These are phyloP conservation scores for Petrocephalus sullivani DNA, from an alignment of 2,797 vertebrate genomes.

Conservation along the genomic window DNA sequence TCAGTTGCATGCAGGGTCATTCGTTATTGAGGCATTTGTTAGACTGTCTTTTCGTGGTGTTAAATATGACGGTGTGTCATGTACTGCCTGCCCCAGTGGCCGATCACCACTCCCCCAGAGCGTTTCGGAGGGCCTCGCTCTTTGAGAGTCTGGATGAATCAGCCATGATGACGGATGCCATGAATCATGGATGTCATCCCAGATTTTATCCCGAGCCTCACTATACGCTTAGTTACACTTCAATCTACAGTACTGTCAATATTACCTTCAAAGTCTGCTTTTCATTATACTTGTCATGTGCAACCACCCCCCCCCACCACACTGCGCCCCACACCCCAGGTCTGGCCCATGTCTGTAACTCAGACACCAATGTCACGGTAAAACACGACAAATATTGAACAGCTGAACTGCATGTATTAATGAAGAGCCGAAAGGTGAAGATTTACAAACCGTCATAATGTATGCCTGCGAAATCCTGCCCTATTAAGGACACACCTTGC, in stretches of 20 bases:
- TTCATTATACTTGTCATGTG: slow-evolving; percentile 26
- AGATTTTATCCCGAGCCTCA: slow-evolving; percentile 34
- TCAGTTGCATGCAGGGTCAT: not conserved
- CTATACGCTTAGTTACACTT: slow-evolving; percentile 46
- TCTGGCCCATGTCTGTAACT: not conserved
- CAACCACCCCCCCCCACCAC: not conserved
- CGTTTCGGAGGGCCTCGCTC: slow-evolving; percentile 1
- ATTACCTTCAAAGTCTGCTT: slow-evolving; percentile 26
- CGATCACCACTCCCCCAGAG: not conserved
- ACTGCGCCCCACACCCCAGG: not conserved
- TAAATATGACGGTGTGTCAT: not conserved
- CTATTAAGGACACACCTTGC: slow-evolving; percentile 61
- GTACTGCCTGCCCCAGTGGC: not conserved
- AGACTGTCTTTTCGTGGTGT: not conserved
- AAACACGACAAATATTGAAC: slow-evolving; percentile 54
- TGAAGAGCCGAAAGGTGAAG: slow-evolving; percentile 58
- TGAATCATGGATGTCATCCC: slow-evolving; percentile 45
- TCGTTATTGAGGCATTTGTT: not conserved
- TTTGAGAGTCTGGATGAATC: slow-evolving; percentile 37
- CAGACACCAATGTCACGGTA: slow-evolving; percentile 43
- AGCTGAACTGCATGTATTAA: slow-evolving; percentile 58
- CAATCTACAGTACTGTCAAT: slow-evolving; percentile 34
- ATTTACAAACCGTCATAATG: slow-evolving; percentile 66
- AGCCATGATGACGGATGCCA: slow-evolving; percentile 39
- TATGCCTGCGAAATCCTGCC: slow-evolving; percentile 65